A percentile compares a stretch with the other conserved stretches of the same genome.
These are phyloP conservation scores for Bombyx huttoni DNA, from an alignment of 2,888 invertebrate genomes.

Conservation along the genomic window DNA sequence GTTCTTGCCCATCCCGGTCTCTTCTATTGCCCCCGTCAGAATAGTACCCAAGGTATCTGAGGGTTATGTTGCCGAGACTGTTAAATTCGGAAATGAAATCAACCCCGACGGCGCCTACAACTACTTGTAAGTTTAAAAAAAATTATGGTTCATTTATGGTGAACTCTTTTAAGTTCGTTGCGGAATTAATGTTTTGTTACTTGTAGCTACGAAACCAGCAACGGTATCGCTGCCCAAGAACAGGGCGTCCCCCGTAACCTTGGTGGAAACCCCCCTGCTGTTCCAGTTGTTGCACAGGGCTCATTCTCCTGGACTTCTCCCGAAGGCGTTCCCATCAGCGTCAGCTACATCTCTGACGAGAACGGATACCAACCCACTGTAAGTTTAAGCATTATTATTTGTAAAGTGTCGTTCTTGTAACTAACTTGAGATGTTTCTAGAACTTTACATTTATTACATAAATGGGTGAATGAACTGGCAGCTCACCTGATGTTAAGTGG, in stretches of 20 bases:
- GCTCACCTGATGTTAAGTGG: too few species aligned
- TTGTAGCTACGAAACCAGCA: constrained; percentile 73
- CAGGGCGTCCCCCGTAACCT: constrained; percentile 65
- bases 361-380: constrained; percentile 77
- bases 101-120: constrained; percentile 67
- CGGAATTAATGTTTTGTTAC: background rate
- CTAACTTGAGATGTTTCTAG: background rate
- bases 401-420: background rate
- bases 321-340: constrained; percentile 69
- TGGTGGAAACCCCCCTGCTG: constrained; percentile 42
- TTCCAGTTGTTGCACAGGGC: constrained; percentile 59
- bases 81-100: constrained; percentile 52
- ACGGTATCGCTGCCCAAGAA: constrained; percentile 75
- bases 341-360: constrained; percentile 77
- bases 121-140: constrained; percentile 56
- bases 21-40: constrained; percentile 4
- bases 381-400: constrained; percentile 8
- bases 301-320: constrained; percentile 70
- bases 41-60: constrained; percentile 11
- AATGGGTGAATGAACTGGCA: too few species aligned
- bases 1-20: constrained; percentile 1
- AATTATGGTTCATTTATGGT: background rate
- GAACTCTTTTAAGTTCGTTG: too few species aligned
- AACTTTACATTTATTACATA: too few species aligned
- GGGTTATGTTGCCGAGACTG: constrained; percentile 28